A percentile compares a stretch with the other conserved stretches of the same genome.
Conservation (phyloP, 2,113 vertebrate genomes). For the Acrocephalus arundinaceus region DNA sequence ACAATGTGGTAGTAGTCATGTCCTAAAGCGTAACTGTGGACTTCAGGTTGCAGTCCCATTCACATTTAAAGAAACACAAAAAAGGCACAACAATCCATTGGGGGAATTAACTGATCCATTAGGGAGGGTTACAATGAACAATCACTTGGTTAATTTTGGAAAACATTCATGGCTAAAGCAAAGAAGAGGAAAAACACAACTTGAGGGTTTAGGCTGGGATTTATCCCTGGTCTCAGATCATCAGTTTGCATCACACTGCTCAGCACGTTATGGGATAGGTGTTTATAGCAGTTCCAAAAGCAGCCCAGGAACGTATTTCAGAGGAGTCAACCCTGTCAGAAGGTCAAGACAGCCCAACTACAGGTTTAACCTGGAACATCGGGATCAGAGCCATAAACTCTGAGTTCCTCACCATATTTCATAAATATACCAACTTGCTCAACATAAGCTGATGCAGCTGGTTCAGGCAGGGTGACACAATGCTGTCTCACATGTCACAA, state of each 20-base stretch:
- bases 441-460: background rate
- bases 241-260: background rate
- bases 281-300: background rate
- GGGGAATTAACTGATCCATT: background rate
- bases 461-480: background rate
- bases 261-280: too few species aligned
- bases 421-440: background rate
- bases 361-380: background rate
- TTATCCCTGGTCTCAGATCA: background rate
- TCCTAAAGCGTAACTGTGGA: background rate
- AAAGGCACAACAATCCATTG: background rate
- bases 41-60: background rate
- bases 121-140: background rate
- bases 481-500: background rate
- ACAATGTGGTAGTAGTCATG: background rate
- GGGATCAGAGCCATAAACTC: background rate
- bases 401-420: background rate
- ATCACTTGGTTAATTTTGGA: background rate
- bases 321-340: background rate
- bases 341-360: background rate
- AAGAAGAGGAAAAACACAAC: background rate
- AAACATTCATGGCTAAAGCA: background rate
- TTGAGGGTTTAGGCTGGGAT: background rate
- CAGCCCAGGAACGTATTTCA: accelerated
- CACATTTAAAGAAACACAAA: background rate